Conservation (phyloP, 2,888 invertebrate species). For the Oligia latruncula region DNA sequence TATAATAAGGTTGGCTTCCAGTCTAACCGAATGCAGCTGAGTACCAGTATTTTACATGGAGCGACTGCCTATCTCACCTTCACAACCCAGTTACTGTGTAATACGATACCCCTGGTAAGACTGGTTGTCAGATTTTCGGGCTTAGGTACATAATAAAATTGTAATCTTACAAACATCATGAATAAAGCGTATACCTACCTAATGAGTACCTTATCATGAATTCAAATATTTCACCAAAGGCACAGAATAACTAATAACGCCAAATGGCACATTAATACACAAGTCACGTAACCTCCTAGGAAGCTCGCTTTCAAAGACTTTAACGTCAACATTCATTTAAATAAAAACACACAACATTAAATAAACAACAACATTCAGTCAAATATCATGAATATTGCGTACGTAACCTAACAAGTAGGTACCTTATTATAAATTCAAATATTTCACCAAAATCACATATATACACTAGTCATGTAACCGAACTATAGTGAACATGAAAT, state of each 20-base stretch:
- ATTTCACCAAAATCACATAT: constrained; percentile 13
- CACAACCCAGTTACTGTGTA: not conserved
- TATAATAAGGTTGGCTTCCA: not conserved
- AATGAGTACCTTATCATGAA: too few relatives aligned
- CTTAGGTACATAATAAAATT: not conserved
- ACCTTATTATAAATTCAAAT: not conserved
- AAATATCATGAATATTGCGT: not conserved
- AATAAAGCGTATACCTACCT: too few relatives aligned
- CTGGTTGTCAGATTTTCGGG: not conserved
- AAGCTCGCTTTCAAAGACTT: too few relatives aligned
- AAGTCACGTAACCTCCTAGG: too few relatives aligned
- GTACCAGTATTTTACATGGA: not conserved
- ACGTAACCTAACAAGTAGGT: not conserved
- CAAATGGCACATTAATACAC: too few relatives aligned
- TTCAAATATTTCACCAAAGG: too few relatives aligned
- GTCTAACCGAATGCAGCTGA: not conserved
- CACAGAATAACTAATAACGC: too few relatives aligned
- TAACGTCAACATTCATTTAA: not conserved
- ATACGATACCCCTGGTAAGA: not conserved
- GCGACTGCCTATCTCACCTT: not conserved
- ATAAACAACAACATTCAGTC: not conserved
- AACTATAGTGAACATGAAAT: constrained; percentile 20
- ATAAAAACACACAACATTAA: too few relatives aligned
- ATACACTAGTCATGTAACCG: constrained; percentile 9
- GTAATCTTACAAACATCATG: too few relatives aligned